Base-by-base conservation (phyloP, 2,888 invertebrate genomes). In the Scaptomyza reducta region DNA sequence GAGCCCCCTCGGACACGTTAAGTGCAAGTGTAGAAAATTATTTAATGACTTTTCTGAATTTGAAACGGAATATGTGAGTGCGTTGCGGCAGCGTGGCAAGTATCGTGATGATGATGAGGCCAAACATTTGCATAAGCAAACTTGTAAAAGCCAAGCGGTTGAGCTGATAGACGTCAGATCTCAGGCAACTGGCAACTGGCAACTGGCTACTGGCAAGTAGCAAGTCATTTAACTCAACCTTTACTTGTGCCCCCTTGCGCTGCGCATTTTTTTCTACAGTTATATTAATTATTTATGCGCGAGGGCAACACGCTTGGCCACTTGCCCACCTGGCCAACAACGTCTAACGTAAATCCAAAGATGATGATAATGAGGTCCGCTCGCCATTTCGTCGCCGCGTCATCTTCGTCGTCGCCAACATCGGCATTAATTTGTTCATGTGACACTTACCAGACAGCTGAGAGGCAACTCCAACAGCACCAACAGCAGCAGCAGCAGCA, bases 1-100 rank as follows among this genome's bases (percentile, higher is more conserved):
- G n/a, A n/a, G 7, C 22, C 38, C 38, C 7, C 5, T 27, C 29
- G 47, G 27, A 59, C 59, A 76, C 70, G 60, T 77, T 81, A 74
- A 88, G 84, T 81, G 88, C 80, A 83, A 89, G 74, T 88, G 87
- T 83, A 73, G 81, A 87, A 88, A 89, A 87, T 89, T 84, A 88
- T 88, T 87, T 88, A 87, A 87, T 89, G 87, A 88, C 88, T 87
- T 88, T 81, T 84, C 83, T 76, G 87, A 79, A 86, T 81, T 84
- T 79, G 71, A 89, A 87, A 88, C 81, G 74, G 87, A 88, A 89
- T 89, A 76, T 65, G 71, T 74, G 70, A 83, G 89, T 79, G 87
- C 63, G 76, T 70, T 80, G 79, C 46, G 85, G 85, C 77, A 44
- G 38, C 35, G 49, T 42, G 62, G 57, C 63, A 67, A 70, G 71